phyloP scores from a whole-genome alignment of 2,113 vertebrate genomes.

The Colius striatus region DNA sequence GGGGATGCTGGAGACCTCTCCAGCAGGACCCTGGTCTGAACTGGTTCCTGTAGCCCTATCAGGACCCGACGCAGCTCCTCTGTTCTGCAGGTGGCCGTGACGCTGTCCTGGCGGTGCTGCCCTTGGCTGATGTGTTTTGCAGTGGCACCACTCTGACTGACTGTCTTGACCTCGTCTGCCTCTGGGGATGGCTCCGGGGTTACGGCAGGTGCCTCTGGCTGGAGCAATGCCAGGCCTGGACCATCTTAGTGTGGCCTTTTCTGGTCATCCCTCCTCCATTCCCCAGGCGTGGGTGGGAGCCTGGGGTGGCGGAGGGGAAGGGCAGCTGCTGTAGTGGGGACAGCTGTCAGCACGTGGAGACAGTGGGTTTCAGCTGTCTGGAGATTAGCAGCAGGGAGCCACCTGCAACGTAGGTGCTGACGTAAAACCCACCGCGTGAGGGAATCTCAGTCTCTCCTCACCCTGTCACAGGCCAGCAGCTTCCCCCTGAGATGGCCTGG shows the following conservation, averaged over 20 bases:
- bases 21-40: background rate
- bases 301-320: background rate
- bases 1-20: background rate
- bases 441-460: background rate
- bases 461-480: background rate
- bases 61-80: background rate
- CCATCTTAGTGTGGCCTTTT: background rate
- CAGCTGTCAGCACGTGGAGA: background rate
- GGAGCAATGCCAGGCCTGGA: background rate
- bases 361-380: background rate
- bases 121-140: background rate
- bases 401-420: background rate
- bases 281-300: background rate
- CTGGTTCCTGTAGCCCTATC: background rate
- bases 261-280: background rate
- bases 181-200: background rate
- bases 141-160: fast-evolving
- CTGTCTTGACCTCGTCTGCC: fast-evolving
- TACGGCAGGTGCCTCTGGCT: background rate
- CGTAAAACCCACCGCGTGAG: background rate
- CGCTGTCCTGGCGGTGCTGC: background rate
- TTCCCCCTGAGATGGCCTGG: background rate
- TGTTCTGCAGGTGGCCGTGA: background rate
- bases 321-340: background rate
- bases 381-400: constrained; percentile 24